Percentiles rank a stretch among this genome's conserved stretches.
Conservation (phyloP, 2,797 vertebrate species). For the Heliangelus exortis region DNA sequence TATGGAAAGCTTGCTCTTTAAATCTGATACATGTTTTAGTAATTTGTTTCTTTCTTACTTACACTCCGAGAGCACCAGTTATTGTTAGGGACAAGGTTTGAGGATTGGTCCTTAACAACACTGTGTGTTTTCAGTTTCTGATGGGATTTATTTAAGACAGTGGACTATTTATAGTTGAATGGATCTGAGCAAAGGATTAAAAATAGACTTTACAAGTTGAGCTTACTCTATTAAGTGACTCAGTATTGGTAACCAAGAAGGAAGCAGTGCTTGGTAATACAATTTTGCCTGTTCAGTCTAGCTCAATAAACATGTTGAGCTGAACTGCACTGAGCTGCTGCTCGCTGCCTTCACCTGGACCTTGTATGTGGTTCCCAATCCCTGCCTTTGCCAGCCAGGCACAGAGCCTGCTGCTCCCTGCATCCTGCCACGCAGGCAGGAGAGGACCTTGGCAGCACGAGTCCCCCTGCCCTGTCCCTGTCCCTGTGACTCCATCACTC, state of each 20-base stretch:
- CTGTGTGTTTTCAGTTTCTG: background rate
- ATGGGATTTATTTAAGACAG: background rate
- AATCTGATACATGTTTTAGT: background rate
- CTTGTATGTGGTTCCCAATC: background rate
- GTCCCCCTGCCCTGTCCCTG: background rate
- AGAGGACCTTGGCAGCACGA: accelerated
- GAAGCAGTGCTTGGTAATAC: background rate
- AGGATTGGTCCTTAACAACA: background rate
- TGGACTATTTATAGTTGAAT: constrained; percentile 7
- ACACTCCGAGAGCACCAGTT: background rate
- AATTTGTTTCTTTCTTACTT: background rate
- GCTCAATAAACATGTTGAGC: background rate
- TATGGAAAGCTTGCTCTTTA: background rate
- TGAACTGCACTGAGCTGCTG: background rate
- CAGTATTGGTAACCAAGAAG: background rate
- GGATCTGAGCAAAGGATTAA: background rate
- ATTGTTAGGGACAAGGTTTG: background rate
- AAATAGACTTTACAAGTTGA: background rate
- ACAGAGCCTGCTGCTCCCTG: background rate
- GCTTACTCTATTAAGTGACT: background rate
- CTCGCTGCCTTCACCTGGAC: background rate
- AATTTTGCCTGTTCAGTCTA: background rate
- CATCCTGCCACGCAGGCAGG: accelerated
- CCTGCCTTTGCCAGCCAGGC: background rate
- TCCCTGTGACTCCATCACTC: background rate